A percentile compares a stretch with the other conserved stretches of the same genome.
Conservation (phyloP, 64 coral and sea anemone genomes). For the Hydrozoanthus tunicans region DNA sequence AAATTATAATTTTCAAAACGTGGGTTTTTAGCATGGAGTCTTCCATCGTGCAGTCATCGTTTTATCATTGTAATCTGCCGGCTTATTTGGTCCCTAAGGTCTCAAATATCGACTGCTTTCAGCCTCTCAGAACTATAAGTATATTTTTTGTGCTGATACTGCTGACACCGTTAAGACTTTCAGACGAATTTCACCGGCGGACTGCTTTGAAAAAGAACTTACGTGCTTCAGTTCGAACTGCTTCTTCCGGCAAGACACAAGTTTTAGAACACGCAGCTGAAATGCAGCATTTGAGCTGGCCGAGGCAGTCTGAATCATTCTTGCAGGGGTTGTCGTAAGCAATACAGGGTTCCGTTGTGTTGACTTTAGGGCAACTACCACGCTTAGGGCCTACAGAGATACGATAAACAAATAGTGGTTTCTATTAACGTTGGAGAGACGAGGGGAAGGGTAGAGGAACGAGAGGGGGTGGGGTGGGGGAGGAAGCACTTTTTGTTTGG, state of each 20-base stretch:
- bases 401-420: background rate
- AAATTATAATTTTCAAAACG: no score
- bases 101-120: no score
- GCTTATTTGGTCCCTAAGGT: no score
- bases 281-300: constrained; percentile 33
- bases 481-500: no score
- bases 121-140: background rate
- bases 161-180: background rate
- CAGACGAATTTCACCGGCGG: background rate
- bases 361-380: constrained; percentile 19
- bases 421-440: background rate
- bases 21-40: no score
- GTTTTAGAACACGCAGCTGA: background rate
- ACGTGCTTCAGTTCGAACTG: constrained; percentile 11
- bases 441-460: background rate
- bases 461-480: background rate
- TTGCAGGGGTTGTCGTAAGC: constrained; percentile 1
- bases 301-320: background rate
- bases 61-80: no score
- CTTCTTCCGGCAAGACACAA: constrained; percentile 29
- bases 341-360: background rate
- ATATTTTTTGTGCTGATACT: background rate
- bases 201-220: background rate
- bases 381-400: background rate
- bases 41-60: no score